phyloP scores from a whole-genome alignment of 1,140 invertebrate species.

The Lepidurus arcticus region DNA sequence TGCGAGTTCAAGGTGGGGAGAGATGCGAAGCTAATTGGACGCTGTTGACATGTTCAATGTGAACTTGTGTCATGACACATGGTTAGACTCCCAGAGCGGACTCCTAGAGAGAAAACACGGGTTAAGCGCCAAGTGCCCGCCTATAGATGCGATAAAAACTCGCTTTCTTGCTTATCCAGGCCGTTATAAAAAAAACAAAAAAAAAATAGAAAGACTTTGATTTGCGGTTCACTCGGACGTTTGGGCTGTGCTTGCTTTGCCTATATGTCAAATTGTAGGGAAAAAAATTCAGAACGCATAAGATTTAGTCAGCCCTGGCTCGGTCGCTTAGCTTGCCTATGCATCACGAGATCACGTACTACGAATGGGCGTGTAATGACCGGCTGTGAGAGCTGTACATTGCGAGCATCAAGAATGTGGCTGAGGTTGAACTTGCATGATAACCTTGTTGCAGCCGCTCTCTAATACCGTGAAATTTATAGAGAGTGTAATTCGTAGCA shows the following conservation, averaged over 20 bases:
- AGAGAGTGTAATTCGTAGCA: not conserved
- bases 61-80: slow-evolving; percentile 15
- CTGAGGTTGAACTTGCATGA: not conserved
- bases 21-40: slow-evolving; percentile 11
- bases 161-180: no score
- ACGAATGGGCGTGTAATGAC: not conserved
- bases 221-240: no score
- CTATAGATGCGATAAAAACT: not conserved
- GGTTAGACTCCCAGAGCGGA: not conserved
- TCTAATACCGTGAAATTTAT: not conserved
- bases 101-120: not conserved
- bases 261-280: not conserved
- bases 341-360: not conserved
- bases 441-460: slow-evolving; percentile 5
- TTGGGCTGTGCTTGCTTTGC: not conserved
- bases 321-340: not conserved
- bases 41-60: slow-evolving; percentile 18
- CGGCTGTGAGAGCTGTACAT: not conserved
- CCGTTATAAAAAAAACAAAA: no score
- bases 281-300: not conserved
- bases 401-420: not conserved
- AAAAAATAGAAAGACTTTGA: no score
- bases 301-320: not conserved
- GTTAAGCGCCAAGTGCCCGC: not conserved
- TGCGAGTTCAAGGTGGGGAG: not conserved